Evolutionary conservation across 1,140 invertebrate genomes (phyloP).

Genomic region (Thaumatotibia leucotreta): DNA sequence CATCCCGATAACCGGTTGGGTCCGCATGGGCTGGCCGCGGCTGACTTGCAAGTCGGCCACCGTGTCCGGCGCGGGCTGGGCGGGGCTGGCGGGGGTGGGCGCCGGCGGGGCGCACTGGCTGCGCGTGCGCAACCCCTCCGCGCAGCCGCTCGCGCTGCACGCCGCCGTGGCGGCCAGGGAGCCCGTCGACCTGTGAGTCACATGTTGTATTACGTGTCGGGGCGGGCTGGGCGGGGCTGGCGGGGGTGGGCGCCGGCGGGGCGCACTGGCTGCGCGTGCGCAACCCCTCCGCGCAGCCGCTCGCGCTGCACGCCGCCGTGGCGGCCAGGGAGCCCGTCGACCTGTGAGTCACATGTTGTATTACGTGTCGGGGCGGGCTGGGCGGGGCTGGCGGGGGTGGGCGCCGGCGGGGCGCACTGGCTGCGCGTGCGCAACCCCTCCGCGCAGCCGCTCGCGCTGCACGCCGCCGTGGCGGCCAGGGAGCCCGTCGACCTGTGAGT

Average conservation of each 20-base stretch:
- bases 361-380: too few species aligned
- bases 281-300: conserved; percentile 24
- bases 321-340: conserved; percentile 18
- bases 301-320: conserved; percentile 19
- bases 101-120: conserved; percentile 25
- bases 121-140: conserved; percentile 25
- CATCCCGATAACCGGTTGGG: conserved; percentile 17
- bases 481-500: too few species aligned
- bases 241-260: conserved; percentile 26
- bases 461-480: too few species aligned
- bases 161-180: conserved; percentile 11
- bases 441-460: too few species aligned
- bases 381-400: too few species aligned
- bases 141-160: conserved; percentile 23
- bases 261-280: conserved; percentile 26
- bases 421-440: too few species aligned
- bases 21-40: conserved; percentile 24
- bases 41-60: too few species aligned
- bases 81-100: conserved; percentile 28
- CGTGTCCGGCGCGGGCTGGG: conserved; percentile 10
- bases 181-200: conserved; percentile 17
- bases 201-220: too few species aligned
- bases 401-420: too few species aligned
- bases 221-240: conserved; percentile 16
- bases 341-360: conserved; percentile 4